phyloP scores from a whole-genome alignment of 1,140 invertebrate genomes.

The Hypothenemus hampei region DNA sequence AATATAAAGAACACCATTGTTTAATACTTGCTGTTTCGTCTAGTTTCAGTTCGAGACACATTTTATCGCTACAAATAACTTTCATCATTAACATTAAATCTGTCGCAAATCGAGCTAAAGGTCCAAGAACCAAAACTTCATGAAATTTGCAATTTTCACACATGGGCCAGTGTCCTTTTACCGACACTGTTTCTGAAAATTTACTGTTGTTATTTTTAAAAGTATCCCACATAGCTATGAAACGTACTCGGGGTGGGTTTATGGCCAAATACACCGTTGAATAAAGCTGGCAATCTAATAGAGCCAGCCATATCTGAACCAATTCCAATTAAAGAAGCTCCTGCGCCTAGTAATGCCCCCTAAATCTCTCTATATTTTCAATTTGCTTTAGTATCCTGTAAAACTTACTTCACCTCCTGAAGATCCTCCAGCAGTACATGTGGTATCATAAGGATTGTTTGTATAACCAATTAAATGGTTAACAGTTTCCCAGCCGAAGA shows the following conservation, averaged over 20 bases:
- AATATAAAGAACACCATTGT: neutral
- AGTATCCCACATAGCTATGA: neutral
- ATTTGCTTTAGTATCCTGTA: neutral
- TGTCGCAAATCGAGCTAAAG: slow-evolving; percentile 71
- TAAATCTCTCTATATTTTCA: slow-evolving; percentile 34
- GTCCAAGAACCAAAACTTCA: slow-evolving; percentile 56
- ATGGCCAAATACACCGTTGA: slow-evolving; percentile 84
- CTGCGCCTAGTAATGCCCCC: slow-evolving; percentile 64
- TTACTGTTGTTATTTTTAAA: neutral
- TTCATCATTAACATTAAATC: slow-evolving; percentile 65
- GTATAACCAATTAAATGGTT: slow-evolving; percentile 69
- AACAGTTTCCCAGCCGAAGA: slow-evolving; percentile 61
- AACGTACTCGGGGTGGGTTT: slow-evolving; percentile 67
- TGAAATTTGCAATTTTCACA: slow-evolving; percentile 43
- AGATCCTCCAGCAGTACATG: slow-evolving; percentile 64
- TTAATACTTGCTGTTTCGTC: slow-evolving; percentile 33
- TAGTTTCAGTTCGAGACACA: slow-evolving; percentile 45
- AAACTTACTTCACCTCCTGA: slow-evolving; percentile 65
- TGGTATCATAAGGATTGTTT: slow-evolving; percentile 71
- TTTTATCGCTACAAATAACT: slow-evolving; percentile 52
- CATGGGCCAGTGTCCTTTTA: slow-evolving; percentile 55
- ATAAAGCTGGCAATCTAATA: slow-evolving; percentile 77
- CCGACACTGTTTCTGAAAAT: slow-evolving; percentile 49
- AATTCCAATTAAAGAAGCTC: slow-evolving; percentile 72
- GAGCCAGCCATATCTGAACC: slow-evolving; percentile 85